Conservation (phyloP, 2,888 invertebrate species). For the Scaeva pyrastri region DNA sequence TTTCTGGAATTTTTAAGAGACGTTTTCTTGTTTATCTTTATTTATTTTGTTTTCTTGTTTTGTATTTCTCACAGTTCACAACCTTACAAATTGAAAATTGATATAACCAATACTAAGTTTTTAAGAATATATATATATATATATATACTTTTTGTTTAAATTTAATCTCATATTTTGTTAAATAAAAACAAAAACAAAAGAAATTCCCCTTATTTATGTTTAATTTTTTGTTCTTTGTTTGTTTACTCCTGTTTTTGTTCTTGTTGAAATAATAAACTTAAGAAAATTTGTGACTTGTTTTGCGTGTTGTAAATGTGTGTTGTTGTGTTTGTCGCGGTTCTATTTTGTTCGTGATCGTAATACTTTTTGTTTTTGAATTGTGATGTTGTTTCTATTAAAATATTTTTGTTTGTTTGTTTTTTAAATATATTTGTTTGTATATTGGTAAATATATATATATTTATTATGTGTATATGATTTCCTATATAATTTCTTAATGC, state of each 20-base stretch:
- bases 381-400: constrained; percentile 74
- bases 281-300: constrained; percentile 59
- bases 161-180: constrained; percentile 42
- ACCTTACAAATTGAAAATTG: constrained; percentile 84
- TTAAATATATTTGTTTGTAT: constrained; percentile 69
- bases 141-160: constrained; percentile 52
- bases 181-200: constrained; percentile 60
- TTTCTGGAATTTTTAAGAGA: constrained; percentile 75
- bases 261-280: constrained; percentile 44
- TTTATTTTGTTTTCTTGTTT: constrained; percentile 78
- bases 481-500: constrained; percentile 71
- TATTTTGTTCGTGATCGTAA: constrained; percentile 55
- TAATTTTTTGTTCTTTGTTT: constrained; percentile 46
- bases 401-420: constrained; percentile 52
- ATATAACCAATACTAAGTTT: constrained; percentile 80
- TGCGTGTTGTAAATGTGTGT: constrained; percentile 71
- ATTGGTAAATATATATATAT: constrained; percentile 73
- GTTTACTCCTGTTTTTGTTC: constrained; percentile 42
- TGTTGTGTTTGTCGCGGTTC: constrained; percentile 47
- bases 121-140: constrained; percentile 78
- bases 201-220: constrained; percentile 65
- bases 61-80: constrained; percentile 84
- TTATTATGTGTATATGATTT: constrained; percentile 66
- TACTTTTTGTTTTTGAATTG: constrained; percentile 66
- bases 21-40: constrained; percentile 77